Evolutionary conservation across 2,113 vertebrate species (phyloP), one percentile per base, ranked within the genome.

Genomic region (Colossoma macropomum): DNA sequence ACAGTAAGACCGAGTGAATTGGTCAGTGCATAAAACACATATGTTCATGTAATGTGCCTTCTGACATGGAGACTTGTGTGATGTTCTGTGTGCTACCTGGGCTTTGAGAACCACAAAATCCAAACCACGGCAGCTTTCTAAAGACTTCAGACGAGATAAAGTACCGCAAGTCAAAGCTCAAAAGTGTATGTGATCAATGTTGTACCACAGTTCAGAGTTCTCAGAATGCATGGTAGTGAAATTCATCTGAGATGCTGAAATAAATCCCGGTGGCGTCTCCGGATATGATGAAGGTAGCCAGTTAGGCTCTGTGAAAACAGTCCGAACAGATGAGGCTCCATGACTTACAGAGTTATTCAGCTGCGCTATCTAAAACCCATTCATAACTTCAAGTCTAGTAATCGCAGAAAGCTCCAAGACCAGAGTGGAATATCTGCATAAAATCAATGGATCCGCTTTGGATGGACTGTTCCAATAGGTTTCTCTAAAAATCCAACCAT

Each of bases 21-120:
- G 34, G 59, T 83, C 85, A 84, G 82, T 87, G 86, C 79, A 81
- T 84, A 78, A 80, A 80, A 59, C 83, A 60, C 77, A 80, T 68
- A 48, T 69, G 12, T 83, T 76, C 78, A 79, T 32, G 62, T 75
- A 77, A 85, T 82, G 73, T 89, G 81, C 81, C 54, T 75, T 79
- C 34, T 65, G 84, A 84, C 72, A 76, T 65, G 32, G 45, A 54
- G 75, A 79, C 54, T 52, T 56, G 48, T 17, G 79, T 83, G 4
- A 45, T 11, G 9, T 9, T 45, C 4, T 45, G 4, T 45, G 41
- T 75, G 45, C 52, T 81, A 73, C 28, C n/a, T 86, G 68, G 71
- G 76, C 45, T 80, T 28, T n/a, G 78, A 65, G 60, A 75, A 41
- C 79, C 75, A 63, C 52, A n/a, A n/a, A 75, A 54, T 77, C 28